Base-by-base conservation (phyloP, 2,888 invertebrate genomes). In the Tricholauxania praeusta region DNA sequence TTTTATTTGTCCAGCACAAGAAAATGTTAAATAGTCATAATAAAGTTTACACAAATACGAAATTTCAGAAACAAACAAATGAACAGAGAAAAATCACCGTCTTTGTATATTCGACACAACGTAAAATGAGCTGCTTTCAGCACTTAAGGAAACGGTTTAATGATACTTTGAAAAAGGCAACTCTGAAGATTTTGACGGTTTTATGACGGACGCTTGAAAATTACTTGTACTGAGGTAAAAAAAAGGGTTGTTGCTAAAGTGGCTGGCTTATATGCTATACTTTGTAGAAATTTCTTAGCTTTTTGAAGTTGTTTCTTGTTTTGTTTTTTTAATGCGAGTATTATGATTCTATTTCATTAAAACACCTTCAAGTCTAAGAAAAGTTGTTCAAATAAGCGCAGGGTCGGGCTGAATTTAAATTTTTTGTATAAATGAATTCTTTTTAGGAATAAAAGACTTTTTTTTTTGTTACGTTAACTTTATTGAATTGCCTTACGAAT, bases 131-230 rank as follows among this genome's bases (percentile, higher is more conserved):
- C 73, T 75, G 75, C 76, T 77, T 72, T 75, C 74, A 75, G 74
- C 78, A 80, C 80, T 81, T 81, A 76, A 39, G 80, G 79, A 79
- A 80, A 79, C 74, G 78, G 75, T 80, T 74, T 78, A 78, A 75
- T 78, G 82, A 82, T 83, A 82, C 82, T 83, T 82, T 83, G 82
- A 17, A 19, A 64, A 64, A 64, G 51, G 64, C 68, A 57, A 49
- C 22, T 59, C 59, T 10, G 6, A 52, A 60, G 68, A 69, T 69
- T 69, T 69, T 60, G 68, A 69, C 68, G 68, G 59, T 59, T 68
- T 60, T 69, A 60, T 69, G 68, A 69, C 28, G 68, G 59, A 69
- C 59, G 49, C 60, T 32, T 12, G 14, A 55, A 57, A 39, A 22
- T 19, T 47, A 57, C 32, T 39, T 12, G 52, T 17, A 53, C 14